Conservation (phyloP, 2,888 invertebrate genomes). For the Epicampocera succincta region DNA sequence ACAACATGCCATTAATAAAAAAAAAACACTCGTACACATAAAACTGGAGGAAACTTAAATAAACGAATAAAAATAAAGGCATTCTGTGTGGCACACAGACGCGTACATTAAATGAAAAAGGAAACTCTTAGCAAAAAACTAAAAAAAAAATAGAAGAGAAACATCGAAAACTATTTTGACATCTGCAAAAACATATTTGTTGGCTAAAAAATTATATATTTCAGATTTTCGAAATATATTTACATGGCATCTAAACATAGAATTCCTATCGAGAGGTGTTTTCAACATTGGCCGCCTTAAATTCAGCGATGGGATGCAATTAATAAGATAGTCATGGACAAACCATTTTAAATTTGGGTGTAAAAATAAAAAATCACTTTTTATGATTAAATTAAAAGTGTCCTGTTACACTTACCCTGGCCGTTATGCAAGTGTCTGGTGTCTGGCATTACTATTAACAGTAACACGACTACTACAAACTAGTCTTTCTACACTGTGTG, state of each 20-base stretch:
- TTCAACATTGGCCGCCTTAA: no score
- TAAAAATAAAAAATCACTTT: no score
- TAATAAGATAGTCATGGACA: no score
- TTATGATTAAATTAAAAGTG: no score
- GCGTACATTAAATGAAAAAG: not conserved
- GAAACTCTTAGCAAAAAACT: slow-evolving; percentile 12
- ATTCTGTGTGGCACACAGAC: slow-evolving; percentile 32
- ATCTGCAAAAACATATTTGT: not conserved
- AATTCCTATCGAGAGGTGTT: no score
- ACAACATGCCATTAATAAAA: slow-evolving; percentile 36
- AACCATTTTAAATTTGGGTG: no score
- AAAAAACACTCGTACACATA: not conserved
- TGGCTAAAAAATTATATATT: not conserved
- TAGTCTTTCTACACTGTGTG: not conserved
- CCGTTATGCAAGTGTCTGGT: not conserved
- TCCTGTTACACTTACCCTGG: no score
- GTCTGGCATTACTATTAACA: not conserved
- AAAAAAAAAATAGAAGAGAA: not conserved
- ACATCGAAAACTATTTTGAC: slow-evolving; percentile 7
- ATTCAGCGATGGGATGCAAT: no score
- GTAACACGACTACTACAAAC: slow-evolving; percentile 24
- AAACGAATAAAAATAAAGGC: slow-evolving; percentile 3
- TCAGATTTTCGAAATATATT: no score
- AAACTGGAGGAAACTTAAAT: no score
- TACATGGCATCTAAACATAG: no score